Evolutionary conservation across 2,888 invertebrate species (phyloP).

Genomic region (Sericinus montela): DNA sequence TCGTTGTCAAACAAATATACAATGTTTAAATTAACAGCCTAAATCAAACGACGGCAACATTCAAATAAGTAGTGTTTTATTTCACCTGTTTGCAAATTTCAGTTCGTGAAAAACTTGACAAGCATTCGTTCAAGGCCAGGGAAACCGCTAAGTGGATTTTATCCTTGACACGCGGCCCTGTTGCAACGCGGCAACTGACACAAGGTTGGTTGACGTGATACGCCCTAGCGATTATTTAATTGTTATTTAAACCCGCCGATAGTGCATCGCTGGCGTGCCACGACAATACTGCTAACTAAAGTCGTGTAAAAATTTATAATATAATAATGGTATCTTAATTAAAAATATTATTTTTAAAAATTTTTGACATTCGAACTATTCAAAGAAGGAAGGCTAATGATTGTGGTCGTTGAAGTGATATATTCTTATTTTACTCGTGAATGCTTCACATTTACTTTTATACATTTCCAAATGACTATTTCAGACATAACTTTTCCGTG

Average conservation of each 20-base stretch:
- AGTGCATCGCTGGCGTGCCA: slow-evolving; percentile 41
- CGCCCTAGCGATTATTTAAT: slow-evolving; percentile 77
- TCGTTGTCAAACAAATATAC: too few relatives aligned
- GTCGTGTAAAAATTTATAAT: too few relatives aligned
- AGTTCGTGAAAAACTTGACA: slow-evolving; percentile 38
- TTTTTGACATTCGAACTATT: too few relatives aligned
- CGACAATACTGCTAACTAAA: slow-evolving; percentile 19
- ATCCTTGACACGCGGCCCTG: slow-evolving; percentile 76
- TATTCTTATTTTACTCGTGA: slow-evolving; percentile 2
- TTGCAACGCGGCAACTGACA: slow-evolving; percentile 72
- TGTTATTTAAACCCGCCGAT: slow-evolving; percentile 62
- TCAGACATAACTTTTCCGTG: slow-evolving; percentile 11
- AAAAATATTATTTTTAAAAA: too few relatives aligned
- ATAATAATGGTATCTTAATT: too few relatives aligned
- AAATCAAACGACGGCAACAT: too few relatives aligned
- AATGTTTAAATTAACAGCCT: too few relatives aligned
- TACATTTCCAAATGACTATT: slow-evolving; percentile 8
- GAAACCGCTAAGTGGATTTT: slow-evolving; percentile 73
- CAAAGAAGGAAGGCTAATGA: too few relatives aligned
- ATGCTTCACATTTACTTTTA: slow-evolving; percentile 11
- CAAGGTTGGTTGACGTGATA: slow-evolving; percentile 68
- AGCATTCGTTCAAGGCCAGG: slow-evolving; percentile 60
- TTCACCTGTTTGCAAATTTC: slow-evolving; percentile 7
- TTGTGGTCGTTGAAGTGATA: too few relatives aligned
- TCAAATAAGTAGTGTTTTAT: background rate